These are phyloP conservation scores for Pantherophis guttatus DNA, from an alignment of 2,113 vertebrate species.

Conservation along the genomic window DNA sequence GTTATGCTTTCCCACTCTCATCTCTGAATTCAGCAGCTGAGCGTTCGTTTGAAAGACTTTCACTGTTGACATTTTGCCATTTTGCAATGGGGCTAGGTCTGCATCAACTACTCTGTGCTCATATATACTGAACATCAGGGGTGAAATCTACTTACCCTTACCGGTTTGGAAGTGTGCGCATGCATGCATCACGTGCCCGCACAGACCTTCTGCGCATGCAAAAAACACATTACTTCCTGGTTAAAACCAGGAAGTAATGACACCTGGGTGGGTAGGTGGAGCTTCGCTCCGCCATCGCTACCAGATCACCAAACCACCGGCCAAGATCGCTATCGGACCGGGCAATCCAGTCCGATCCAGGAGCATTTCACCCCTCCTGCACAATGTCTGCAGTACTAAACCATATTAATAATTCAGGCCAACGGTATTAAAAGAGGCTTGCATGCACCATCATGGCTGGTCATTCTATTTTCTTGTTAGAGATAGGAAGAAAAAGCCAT, in stretches of 20 bases:
- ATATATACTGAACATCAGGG: neutral
- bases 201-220: too few species aligned
- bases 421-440: neutral
- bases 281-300: too few species aligned
- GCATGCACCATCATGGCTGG: neutral
- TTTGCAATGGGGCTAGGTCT: neutral
- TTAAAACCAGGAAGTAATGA: too few species aligned
- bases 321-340: too few species aligned
- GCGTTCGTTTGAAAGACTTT: conserved; percentile 1
- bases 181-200: too few species aligned
- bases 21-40: neutral
- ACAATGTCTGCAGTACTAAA: neutral
- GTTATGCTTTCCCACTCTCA: neutral
- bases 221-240: too few species aligned
- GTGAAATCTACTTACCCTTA: too few species aligned
- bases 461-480: neutral
- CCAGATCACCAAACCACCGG: too few species aligned
- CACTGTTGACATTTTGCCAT: neutral
- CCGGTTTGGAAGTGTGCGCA: too few species aligned
- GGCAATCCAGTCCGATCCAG: too few species aligned
- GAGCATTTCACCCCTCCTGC: neutral
- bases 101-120: too few species aligned
- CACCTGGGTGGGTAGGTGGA: too few species aligned
- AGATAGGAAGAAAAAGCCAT: neutral
- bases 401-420: neutral